phyloP scores from a whole-genome alignment of 2,113 vertebrate genomes.

The Poicephalus gulielmi region DNA sequence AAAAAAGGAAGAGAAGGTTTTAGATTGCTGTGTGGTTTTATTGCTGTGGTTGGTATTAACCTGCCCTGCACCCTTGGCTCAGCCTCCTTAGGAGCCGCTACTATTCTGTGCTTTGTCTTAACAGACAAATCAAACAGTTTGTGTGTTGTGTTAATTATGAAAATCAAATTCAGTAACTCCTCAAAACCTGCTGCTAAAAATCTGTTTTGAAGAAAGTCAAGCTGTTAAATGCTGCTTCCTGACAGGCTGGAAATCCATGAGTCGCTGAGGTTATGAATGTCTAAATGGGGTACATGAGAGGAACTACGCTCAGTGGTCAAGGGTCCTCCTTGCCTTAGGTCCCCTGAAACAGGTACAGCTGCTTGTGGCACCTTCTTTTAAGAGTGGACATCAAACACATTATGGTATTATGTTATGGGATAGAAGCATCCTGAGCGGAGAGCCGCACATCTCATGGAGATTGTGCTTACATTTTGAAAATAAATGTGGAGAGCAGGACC shows the following conservation, averaged over 20 bases:
- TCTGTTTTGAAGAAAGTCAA: background rate
- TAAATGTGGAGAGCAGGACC: background rate
- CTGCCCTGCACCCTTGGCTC: background rate
- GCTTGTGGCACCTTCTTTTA: background rate
- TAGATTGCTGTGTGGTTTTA: background rate
- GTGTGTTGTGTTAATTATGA: background rate
- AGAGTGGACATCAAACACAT: fast-evolving
- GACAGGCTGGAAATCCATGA: background rate
- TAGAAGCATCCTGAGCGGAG: fast-evolving
- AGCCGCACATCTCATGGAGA: fast-evolving
- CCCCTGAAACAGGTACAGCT: fast-evolving
- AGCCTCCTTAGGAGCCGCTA: background rate
- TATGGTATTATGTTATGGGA: fast-evolving
- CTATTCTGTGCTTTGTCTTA: background rate
- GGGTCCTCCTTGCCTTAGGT: fast-evolving
- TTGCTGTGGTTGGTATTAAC: background rate
- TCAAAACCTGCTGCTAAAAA: background rate
- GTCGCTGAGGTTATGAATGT: fast-evolving
- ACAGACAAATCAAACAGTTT: background rate
- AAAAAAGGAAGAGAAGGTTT: background rate
- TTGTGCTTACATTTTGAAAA: fast-evolving
- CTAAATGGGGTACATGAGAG: fast-evolving
- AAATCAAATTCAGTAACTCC: background rate
- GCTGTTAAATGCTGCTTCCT: background rate
- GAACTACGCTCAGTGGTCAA: fast-evolving